These are phyloP conservation scores for Dendroctonus ponderosae DNA, from an alignment of 1,140 invertebrate species.

Conservation along the genomic window DNA sequence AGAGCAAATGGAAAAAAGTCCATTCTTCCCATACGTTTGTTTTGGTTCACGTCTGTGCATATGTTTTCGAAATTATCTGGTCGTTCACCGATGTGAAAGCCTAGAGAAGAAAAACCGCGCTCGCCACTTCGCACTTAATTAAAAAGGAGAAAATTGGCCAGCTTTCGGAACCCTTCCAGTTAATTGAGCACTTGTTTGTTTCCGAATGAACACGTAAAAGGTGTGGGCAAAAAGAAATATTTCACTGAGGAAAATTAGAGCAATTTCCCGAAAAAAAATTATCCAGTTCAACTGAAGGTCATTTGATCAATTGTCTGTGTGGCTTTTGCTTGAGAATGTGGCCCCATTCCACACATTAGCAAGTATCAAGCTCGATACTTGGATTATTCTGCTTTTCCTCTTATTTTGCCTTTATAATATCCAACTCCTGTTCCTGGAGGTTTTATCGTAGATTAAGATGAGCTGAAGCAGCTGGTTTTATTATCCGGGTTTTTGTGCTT, in stretches of 20 bases:
- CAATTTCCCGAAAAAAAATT: background rate
- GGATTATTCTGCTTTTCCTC: background rate
- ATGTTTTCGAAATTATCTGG: too few species aligned
- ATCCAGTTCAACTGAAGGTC: too few species aligned
- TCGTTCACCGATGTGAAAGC: too few species aligned
- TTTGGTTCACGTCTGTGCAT: too few species aligned
- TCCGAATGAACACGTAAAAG: background rate
- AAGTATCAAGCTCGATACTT: constrained; percentile 1
- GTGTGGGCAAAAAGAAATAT: background rate
- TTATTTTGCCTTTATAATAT: constrained; percentile 11
- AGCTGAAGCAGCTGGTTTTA: background rate
- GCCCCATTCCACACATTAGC: background rate
- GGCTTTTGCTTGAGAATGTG: too few species aligned
- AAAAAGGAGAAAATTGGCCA: background rate
- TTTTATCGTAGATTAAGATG: constrained; percentile 10
- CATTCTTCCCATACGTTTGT: too few species aligned
- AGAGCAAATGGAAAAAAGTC: too few species aligned
- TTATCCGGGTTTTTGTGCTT: constrained; percentile 3
- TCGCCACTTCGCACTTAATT: too few species aligned
- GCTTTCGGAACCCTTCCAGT: background rate
- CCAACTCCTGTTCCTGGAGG: background rate
- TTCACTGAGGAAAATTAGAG: background rate
- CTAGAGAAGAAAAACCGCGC: too few species aligned
- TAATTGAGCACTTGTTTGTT: background rate
- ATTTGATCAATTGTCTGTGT: too few species aligned